phyloP scores from a whole-genome alignment of 2,113 vertebrate genomes.

The Osmerus eperlanus region DNA sequence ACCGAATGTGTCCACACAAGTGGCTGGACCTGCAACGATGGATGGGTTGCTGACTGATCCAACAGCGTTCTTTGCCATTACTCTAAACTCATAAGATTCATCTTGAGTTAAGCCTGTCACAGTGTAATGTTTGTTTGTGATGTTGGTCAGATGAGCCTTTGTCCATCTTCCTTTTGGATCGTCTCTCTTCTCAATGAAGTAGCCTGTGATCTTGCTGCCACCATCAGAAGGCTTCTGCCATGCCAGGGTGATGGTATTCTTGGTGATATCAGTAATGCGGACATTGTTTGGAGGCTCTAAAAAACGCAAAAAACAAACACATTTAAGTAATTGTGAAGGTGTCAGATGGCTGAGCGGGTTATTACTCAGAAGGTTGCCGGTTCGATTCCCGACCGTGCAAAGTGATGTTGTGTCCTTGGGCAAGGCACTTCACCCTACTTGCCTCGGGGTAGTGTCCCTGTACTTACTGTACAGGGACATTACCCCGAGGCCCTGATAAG shows the following conservation, averaged over 20 bases:
- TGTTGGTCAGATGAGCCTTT: slow-evolving; percentile 89
- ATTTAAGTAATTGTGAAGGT: background rate
- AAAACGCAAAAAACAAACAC: slow-evolving; percentile 40
- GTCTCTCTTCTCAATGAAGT: slow-evolving; percentile 88
- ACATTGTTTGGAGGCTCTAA: slow-evolving; percentile 88
- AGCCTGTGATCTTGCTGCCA: slow-evolving; percentile 92
- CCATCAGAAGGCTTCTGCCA: slow-evolving; percentile 94
- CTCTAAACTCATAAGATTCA: slow-evolving; percentile 90
- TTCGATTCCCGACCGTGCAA: too few relatives aligned
- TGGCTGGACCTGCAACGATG: slow-evolving; percentile 82
- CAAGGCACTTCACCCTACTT: too few relatives aligned
- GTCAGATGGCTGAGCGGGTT: too few relatives aligned
- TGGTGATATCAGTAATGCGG: slow-evolving; percentile 90
- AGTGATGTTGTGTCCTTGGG: too few relatives aligned
- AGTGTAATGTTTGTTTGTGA: slow-evolving; percentile 85
- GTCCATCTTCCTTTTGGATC: slow-evolving; percentile 82
- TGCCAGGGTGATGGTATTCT: slow-evolving; percentile 82
- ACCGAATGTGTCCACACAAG: slow-evolving; percentile 94
- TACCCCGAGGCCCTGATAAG: too few relatives aligned
- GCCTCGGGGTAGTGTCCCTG: too few relatives aligned
- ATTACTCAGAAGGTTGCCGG: too few relatives aligned
- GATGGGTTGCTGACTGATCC: slow-evolving; percentile 95
- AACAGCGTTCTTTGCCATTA: slow-evolving; percentile 91
- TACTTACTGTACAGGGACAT: too few relatives aligned
- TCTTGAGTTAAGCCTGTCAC: slow-evolving; percentile 89